Evolutionary conservation across 2,113 vertebrate genomes (phyloP).

Genomic region (Pelecanus crispus): DNA sequence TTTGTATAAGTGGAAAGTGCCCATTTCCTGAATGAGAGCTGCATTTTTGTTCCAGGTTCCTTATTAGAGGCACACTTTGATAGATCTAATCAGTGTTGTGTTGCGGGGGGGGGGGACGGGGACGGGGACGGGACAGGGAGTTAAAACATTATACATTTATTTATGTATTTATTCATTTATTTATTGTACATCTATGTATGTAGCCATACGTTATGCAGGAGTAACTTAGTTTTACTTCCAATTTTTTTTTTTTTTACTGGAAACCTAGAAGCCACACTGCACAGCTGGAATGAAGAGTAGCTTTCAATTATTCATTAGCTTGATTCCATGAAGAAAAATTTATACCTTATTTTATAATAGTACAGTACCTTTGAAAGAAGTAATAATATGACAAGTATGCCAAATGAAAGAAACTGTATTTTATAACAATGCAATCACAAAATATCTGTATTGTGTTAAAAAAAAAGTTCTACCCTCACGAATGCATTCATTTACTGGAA

Average conservation of each 20-base stretch:
- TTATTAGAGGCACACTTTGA: not conserved
- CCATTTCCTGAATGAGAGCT: not conserved
- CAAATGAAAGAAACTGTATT: not conserved
- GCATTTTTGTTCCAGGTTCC: not conserved
- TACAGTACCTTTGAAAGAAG: conserved; percentile 14
- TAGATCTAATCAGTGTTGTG: not conserved
- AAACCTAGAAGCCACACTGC: not conserved
- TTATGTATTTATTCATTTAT: not conserved
- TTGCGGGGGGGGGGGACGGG: not conserved
- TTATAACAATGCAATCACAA: not conserved
- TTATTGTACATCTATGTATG: not conserved
- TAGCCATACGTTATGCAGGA: not conserved
- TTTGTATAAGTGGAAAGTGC: not conserved
- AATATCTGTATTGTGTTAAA: not conserved
- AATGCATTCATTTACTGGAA: not conserved
- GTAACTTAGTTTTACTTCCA: not conserved
- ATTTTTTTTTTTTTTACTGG: not conserved
- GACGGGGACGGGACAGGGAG: too few relatives aligned
- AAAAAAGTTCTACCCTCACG: not conserved
- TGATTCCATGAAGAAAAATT: not conserved
- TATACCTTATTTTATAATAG: not conserved
- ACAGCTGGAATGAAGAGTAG: not conserved
- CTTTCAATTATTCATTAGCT: conserved; percentile 5
- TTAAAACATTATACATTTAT: not conserved
- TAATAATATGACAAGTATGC: not conserved